Evolutionary conservation across 1,140 invertebrate species (phyloP), one percentile per base, ranked within the genome.

Genomic region (Berghia stephanieae): DNA sequence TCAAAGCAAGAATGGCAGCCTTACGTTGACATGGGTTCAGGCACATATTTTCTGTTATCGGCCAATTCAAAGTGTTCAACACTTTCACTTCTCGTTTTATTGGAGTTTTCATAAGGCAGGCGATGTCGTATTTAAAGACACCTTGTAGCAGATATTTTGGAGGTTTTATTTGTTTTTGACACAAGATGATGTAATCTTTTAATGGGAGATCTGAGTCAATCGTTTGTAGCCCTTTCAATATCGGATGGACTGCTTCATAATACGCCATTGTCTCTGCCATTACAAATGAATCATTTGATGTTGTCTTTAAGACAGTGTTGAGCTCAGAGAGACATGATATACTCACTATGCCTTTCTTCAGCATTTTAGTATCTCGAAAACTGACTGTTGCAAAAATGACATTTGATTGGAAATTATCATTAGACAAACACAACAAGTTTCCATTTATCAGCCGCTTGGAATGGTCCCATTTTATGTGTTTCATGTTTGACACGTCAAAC

Each of bases 401-500:
- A n/a, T n/a, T n/a, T 43, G 91, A 92, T 43, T 91, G 86, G 85
- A 95, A 95, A 69, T 93, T 91, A 83, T 94, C 92, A 18, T 82
- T 89, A 0, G 93, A 93, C 27, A 96, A 91, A 78, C 93, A 92
- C 0, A 96, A 81, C 24, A 96, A 87, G 0, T 93, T 93, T 0
- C 94, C 94, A 86, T 89, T 93, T 83, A 95, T 91, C 46, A 95
- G 91, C 69, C 92, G 88, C 83, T 93, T 92, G 6, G 90, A 90
- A 36, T 75, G 60, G 69, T 87, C 78, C 89, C 89, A 90, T 21
- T 86, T 81, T 3, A 89, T 78, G n/a, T 76, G 36, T 57, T 82
- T 79, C 34, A 89, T 70, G 0, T 79, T 76, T 2, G 78, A 77
- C 0, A 80, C 77, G 71, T 86, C 82, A 79, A 90, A 89, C 43